phyloP scores from a whole-genome alignment of 2,113 vertebrate genomes.

The Podiceps cristatus region DNA sequence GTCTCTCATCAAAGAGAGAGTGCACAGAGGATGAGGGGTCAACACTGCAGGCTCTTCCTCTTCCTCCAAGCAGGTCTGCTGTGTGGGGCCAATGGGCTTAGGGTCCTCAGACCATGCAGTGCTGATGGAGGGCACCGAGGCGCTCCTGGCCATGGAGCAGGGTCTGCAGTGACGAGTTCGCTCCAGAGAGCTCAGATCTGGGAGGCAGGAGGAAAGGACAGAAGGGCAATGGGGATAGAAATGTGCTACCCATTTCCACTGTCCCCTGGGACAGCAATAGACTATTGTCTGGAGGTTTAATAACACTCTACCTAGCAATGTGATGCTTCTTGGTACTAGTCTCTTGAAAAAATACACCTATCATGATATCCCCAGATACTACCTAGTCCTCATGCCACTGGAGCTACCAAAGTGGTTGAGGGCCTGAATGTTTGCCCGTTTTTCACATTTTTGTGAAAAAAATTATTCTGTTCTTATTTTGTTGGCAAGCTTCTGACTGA shows the following conservation, averaged over 20 bases:
- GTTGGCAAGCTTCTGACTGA: neutral
- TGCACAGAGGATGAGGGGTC: too few species aligned
- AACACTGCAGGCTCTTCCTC: neutral
- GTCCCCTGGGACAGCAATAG: neutral
- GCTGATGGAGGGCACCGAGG: neutral
- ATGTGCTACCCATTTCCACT: neutral
- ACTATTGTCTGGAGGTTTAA: neutral
- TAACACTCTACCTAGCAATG: neutral
- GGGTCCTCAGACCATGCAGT: neutral
- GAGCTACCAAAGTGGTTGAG: neutral
- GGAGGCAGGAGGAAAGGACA: neutral
- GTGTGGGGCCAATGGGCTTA: too few species aligned
- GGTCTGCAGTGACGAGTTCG: neutral
- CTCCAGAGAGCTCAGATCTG: neutral
- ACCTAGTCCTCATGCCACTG: neutral
- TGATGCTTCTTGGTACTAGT: neutral
- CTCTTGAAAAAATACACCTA: neutral
- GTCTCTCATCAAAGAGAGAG: neutral
- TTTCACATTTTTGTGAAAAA: neutral
- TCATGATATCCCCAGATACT: neutral
- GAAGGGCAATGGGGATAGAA: neutral
- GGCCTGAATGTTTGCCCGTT: neutral
- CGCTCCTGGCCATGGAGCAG: rapidly evolving
- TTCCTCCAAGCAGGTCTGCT: neutral
- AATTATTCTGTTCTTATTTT: neutral